These are phyloP conservation scores for Volucella bombylans DNA, from an alignment of 2,888 invertebrate genomes.

Conservation along the genomic window DNA sequence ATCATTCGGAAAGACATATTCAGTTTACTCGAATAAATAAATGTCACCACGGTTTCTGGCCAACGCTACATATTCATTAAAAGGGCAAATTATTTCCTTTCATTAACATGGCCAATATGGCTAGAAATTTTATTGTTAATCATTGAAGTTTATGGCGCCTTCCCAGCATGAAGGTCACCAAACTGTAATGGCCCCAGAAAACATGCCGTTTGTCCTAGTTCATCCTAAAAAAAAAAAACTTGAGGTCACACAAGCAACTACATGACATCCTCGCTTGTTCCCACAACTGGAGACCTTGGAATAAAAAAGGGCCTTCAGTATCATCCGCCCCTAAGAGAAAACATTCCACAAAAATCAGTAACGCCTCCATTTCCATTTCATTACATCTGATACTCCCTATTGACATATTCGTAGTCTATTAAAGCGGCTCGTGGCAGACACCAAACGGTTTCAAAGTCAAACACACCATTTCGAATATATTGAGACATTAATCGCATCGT, in stretches of 20 bases:
- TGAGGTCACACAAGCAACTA: slow-evolving; percentile 32
- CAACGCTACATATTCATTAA: no score
- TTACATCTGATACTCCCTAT: neutral
- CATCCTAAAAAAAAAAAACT: slow-evolving; percentile 28
- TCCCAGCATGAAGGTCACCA: neutral
- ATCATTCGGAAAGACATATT: no score
- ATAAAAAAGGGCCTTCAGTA: slow-evolving; percentile 10
- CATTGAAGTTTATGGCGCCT: neutral
- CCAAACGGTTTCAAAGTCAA: slow-evolving; percentile 51
- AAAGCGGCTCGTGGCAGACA: slow-evolving; percentile 52
- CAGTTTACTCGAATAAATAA: no score
- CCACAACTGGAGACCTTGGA: slow-evolving; percentile 1
- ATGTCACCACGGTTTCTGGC: no score
- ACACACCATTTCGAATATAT: slow-evolving; percentile 40
- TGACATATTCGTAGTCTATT: slow-evolving; percentile 21
- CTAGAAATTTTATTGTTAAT: neutral
- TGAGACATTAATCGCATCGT: slow-evolving; percentile 56
- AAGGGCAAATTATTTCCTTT: no score
- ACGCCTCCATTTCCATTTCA: slow-evolving; percentile 1
- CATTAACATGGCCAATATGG: no score
- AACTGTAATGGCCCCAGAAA: neutral
- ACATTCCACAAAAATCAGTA: slow-evolving; percentile 23
- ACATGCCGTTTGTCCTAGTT: slow-evolving; percentile 16
- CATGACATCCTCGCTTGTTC: slow-evolving; percentile 4
- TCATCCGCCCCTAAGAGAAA: slow-evolving; percentile 28